phyloP scores from a whole-genome alignment of 2,113 vertebrate species.

The Oreochromis tanganicae region DNA sequence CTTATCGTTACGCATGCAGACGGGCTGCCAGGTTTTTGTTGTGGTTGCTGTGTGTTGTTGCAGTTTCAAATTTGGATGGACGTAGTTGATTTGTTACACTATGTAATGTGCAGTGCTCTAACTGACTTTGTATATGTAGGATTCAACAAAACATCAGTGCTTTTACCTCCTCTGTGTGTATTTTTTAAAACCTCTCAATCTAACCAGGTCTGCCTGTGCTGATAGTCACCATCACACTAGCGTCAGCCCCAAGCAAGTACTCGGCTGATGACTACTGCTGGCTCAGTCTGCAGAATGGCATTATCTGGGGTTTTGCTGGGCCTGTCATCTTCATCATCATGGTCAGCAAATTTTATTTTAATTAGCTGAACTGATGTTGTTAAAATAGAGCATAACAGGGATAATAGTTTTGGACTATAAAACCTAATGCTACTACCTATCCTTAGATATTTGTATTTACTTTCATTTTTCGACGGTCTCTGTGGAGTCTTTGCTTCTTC shows the following conservation, averaged over 20 bases:
- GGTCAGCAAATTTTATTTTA: slow-evolving; percentile 47
- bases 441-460: background rate
- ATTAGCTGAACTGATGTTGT: background rate
- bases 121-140: background rate
- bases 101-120: background rate
- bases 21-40: background rate
- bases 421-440: background rate
- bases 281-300: slow-evolving; percentile 76
- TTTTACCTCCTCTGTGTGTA: background rate
- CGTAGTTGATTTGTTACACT: background rate
- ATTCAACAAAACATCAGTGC: background rate
- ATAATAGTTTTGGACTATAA: background rate
- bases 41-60: background rate
- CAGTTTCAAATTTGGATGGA: background rate
- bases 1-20: background rate
- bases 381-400: background rate
- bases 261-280: slow-evolving; percentile 73
- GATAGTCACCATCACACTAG: slow-evolving; percentile 76
- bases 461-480: background rate
- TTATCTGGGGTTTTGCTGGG: slow-evolving; percentile 78
- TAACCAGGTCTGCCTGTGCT: slow-evolving; percentile 72
- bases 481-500: background rate
- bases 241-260: slow-evolving; percentile 74
- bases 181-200: background rate
- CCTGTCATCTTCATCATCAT: slow-evolving; percentile 79